phyloP scores from a whole-genome alignment of 2,797 vertebrate species.

The Rhinichthys osculus region DNA sequence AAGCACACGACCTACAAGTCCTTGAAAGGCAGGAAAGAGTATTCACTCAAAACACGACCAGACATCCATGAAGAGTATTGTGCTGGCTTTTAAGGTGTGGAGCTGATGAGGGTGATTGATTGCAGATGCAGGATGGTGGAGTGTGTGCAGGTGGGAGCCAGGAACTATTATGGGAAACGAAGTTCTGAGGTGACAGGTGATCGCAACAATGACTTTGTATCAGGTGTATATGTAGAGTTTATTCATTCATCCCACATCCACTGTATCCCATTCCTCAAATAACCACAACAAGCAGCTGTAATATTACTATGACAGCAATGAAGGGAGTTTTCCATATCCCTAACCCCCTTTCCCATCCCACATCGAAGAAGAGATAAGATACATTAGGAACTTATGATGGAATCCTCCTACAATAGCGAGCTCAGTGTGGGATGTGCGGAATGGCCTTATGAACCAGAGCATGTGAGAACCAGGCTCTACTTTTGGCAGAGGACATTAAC shows the following conservation, averaged over 20 bases:
- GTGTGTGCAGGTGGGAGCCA: too few species aligned
- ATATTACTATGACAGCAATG: constrained; percentile 56
- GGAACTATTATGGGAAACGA: too few species aligned
- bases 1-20: too few species aligned
- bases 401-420: constrained; percentile 56
- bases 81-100: too few species aligned
- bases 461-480: constrained; percentile 52
- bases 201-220: neutral
- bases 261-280: constrained; percentile 9
- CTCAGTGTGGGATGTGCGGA: constrained; percentile 54
- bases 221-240: constrained; percentile 1
- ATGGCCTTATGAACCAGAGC: constrained; percentile 54
- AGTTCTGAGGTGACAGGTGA: too few species aligned
- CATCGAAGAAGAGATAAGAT: constrained; percentile 53
- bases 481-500: constrained; percentile 30
- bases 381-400: constrained; percentile 60
- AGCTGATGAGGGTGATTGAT: too few species aligned
- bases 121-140: too few species aligned
- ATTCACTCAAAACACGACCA: too few species aligned
- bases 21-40: too few species aligned
- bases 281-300: constrained; percentile 45
- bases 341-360: constrained; percentile 12
- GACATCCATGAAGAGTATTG: too few species aligned
- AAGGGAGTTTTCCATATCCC: constrained; percentile 53
- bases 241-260: constrained; percentile 11